A percentile compares a stretch with the other conserved stretches of the same genome.
Evolutionary conservation across 1,140 invertebrate genomes (phyloP).

Genomic region (Hesperophylax magnus): DNA sequence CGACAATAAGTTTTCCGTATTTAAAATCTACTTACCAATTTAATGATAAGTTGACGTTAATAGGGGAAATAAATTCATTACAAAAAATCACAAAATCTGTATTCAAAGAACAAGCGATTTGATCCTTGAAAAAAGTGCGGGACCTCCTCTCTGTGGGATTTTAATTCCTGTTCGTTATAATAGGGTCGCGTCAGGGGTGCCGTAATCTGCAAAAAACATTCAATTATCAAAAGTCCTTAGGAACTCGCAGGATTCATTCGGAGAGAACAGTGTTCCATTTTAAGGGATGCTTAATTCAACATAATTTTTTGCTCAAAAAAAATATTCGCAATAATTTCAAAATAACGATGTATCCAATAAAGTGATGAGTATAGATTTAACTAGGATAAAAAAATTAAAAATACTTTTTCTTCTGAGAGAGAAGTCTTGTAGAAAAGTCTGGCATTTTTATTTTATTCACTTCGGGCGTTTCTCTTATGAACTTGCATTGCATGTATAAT

Average conservation of each 20-base stretch:
- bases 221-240: conserved; percentile 57
- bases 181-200: conserved; percentile 51
- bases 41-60: conserved; percentile 1
- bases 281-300: neutral
- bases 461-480: too few species aligned
- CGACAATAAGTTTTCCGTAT: too few species aligned
- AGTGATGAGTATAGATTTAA: too few species aligned
- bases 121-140: conserved; percentile 46
- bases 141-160: conserved; percentile 55
- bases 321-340: too few species aligned
- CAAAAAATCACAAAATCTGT: conserved; percentile 28
- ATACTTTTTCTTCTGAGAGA: too few species aligned
- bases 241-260: conserved; percentile 42
- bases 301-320: too few species aligned
- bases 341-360: too few species aligned
- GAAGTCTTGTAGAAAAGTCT: too few species aligned
- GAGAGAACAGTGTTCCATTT: conserved; percentile 20
- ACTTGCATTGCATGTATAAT: too few species aligned
- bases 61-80: conserved; percentile 21
- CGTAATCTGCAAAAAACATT: conserved; percentile 58
- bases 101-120: conserved; percentile 41
- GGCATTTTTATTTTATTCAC: too few species aligned
- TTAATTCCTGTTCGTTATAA: conserved; percentile 56
- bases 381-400: too few species aligned
- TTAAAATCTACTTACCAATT: too few species aligned